A percentile compares a stretch with the other conserved stretches of the same genome.
Evolutionary conservation across 2,113 vertebrate species (phyloP).

Genomic region (Tylochromis polylepis): DNA sequence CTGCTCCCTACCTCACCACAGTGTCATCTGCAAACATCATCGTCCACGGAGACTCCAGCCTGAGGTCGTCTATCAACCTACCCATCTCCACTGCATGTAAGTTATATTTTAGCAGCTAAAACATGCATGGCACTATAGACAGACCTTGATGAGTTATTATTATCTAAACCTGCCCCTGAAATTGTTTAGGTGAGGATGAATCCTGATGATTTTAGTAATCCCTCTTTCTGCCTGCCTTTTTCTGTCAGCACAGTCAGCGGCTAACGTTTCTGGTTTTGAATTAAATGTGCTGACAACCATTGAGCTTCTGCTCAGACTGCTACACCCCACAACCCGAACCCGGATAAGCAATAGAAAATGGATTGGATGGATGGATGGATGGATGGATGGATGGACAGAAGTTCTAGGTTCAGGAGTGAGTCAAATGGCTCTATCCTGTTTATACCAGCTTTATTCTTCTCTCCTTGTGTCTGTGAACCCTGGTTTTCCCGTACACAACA

Average conservation of each 20-base stretch:
- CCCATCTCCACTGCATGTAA: accelerated
- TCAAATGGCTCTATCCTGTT: not conserved
- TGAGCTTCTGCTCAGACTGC: not conserved
- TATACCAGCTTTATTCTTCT: not conserved
- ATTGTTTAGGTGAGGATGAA: not conserved
- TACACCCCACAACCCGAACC: not conserved
- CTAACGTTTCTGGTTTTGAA: not conserved
- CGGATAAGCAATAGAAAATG: not conserved
- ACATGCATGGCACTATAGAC: not conserved
- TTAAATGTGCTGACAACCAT: not conserved
- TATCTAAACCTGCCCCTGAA: not conserved
- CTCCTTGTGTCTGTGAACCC: not conserved
- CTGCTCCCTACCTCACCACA: not conserved
- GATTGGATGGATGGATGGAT: not conserved
- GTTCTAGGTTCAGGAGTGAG: not conserved
- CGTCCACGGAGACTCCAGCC: not conserved
- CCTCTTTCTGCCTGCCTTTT: not conserved
- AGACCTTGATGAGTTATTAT: not conserved
- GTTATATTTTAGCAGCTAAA: not conserved
- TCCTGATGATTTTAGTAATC: not conserved
- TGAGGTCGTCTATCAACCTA: not conserved
- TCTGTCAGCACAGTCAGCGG: not conserved
- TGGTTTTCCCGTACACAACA: not conserved
- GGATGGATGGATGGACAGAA: not conserved
- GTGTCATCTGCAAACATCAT: not conserved